A percentile compares a stretch with the other conserved stretches of the same genome.
Conservation (phyloP, 2,113 vertebrate species). For the Hippocampus mohnikei region DNA sequence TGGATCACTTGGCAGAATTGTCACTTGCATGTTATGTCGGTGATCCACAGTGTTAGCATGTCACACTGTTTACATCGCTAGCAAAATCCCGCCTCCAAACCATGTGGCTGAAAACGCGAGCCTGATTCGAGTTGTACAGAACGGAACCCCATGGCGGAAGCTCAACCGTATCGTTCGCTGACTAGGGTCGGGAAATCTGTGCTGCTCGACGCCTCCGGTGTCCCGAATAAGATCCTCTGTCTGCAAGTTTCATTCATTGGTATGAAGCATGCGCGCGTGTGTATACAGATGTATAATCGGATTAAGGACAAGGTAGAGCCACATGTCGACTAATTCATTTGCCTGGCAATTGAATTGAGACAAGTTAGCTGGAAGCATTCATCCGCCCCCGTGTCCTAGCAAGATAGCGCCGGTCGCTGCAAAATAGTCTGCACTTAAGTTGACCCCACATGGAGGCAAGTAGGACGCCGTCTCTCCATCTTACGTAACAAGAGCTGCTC, state of each 20-base stretch:
- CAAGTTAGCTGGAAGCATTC: slow-evolving; percentile 56
- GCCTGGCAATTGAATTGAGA: slow-evolving; percentile 68
- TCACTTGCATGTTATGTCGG: not conserved
- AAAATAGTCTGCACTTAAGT: slow-evolving; percentile 24
- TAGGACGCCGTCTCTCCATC: not conserved
- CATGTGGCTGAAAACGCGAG: not conserved
- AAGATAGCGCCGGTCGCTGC: slow-evolving; percentile 9
- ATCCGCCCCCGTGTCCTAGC: slow-evolving; percentile 15
- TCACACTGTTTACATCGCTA: not conserved
- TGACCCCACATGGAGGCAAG: slow-evolving; percentile 12
- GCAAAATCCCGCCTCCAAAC: not conserved
- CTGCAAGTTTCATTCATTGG: slow-evolving; percentile 42
- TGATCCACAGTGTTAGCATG: not conserved
- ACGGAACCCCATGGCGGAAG: not conserved
- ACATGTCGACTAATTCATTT: slow-evolving; percentile 73
- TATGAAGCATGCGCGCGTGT: slow-evolving; percentile 34
- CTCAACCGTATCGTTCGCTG: not conserved
- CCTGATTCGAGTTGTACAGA: not conserved
- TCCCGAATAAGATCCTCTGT: slow-evolving; percentile 57
- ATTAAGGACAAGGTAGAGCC: slow-evolving; percentile 67
- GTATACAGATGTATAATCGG: slow-evolving; percentile 57
- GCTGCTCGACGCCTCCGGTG: slow-evolving; percentile 62
- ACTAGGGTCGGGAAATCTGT: slow-evolving; percentile 9
- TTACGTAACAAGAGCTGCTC: slow-evolving; percentile 19
- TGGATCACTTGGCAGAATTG: not conserved